Evolutionary conservation across 1,140 invertebrate genomes (phyloP).

Genomic region (Aricia agestis): DNA sequence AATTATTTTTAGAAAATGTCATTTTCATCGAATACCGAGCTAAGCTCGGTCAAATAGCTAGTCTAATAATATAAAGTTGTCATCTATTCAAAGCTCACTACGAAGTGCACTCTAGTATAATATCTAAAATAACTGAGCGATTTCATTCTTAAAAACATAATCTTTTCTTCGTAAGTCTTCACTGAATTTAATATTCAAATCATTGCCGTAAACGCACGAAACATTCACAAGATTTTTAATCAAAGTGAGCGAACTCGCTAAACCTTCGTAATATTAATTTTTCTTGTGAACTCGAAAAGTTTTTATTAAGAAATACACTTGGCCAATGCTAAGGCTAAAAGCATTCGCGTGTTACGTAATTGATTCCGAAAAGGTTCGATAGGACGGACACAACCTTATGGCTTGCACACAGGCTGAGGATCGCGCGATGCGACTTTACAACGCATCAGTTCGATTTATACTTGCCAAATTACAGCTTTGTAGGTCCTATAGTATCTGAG

Average conservation of each 20-base stretch:
- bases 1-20: too few species aligned
- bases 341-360: slow-evolving; percentile 40
- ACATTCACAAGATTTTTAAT: slow-evolving; percentile 5
- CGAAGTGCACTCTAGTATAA: too few species aligned
- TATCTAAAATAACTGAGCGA: neutral
- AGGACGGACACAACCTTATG: slow-evolving; percentile 8
- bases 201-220: neutral
- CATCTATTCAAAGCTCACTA: too few species aligned
- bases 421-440: too few species aligned
- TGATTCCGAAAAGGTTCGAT: slow-evolving; percentile 27
- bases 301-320: slow-evolving; percentile 22
- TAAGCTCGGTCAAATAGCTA: too few species aligned
- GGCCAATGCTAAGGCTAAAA: slow-evolving; percentile 39
- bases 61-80: too few species aligned
- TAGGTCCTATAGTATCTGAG: too few species aligned
- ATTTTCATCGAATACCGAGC: too few species aligned
- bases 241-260: slow-evolving; percentile 4
- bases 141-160: neutral
- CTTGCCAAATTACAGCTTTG: too few species aligned
- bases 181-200: neutral
- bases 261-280: slow-evolving; percentile 13
- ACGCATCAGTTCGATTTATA: too few species aligned
- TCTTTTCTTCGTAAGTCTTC: neutral
- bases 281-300: neutral
- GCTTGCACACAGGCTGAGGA: neutral